Evolutionary conservation across 2,797 vertebrate genomes (phyloP).

Genomic region (Gymnoscopelus braueri): DNA sequence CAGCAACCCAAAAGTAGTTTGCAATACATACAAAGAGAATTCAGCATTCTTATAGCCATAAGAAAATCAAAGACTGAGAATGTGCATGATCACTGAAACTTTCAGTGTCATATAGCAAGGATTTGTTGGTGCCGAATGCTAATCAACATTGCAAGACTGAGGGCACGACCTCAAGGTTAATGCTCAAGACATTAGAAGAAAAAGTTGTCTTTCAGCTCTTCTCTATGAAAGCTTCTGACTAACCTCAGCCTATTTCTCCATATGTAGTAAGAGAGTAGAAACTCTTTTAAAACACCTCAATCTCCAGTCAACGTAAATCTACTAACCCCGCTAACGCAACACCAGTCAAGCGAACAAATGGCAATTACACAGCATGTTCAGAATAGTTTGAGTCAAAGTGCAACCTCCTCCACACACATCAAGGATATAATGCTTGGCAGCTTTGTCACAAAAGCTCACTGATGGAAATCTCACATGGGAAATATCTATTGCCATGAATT

Average conservation of each 20-base stretch:
- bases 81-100: too few relatives aligned
- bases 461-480: background rate
- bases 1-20: too few relatives aligned
- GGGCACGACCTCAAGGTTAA: background rate
- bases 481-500: slow-evolving; percentile 9
- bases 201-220: background rate
- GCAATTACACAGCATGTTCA: background rate
- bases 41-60: too few relatives aligned
- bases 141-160: background rate
- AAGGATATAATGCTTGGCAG: slow-evolving; percentile 11
- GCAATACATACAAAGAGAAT: too few relatives aligned
- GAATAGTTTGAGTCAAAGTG: background rate
- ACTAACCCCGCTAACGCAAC: background rate
- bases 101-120: too few relatives aligned
- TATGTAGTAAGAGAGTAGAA: background rate
- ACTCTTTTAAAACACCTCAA: background rate
- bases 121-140: too few relatives aligned
- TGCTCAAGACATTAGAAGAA: background rate
- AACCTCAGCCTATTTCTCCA: background rate
- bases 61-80: too few relatives aligned
- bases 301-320: background rate
- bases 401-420: slow-evolving; percentile 7
- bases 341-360: too few relatives aligned
- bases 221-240: background rate
- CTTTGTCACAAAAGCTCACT: background rate